phyloP scores from a whole-genome alignment of 2,888 invertebrate species.

The Plagodis dolabraria region DNA sequence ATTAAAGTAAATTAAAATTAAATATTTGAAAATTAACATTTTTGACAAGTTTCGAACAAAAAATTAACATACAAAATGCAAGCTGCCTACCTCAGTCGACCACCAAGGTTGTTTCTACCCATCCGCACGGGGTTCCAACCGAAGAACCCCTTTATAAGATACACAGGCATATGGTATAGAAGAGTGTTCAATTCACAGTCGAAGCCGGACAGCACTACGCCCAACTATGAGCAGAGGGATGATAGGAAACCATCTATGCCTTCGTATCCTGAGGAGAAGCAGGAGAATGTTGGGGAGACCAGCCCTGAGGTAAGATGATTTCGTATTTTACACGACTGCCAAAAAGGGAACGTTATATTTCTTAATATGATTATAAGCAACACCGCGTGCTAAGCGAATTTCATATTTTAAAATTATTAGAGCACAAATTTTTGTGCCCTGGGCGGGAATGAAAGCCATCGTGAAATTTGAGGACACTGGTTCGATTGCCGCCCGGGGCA shows the following conservation, averaged over 20 bases:
- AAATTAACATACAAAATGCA: conserved; percentile 5
- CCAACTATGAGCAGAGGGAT: conserved; percentile 55
- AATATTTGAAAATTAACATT: too few relatives aligned
- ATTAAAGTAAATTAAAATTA: too few relatives aligned
- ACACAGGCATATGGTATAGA: conserved; percentile 15
- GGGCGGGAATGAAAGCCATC: too few relatives aligned
- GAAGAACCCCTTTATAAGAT: conserved; percentile 2
- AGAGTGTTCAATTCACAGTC: conserved; percentile 48
- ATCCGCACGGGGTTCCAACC: not conserved
- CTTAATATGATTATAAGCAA: too few relatives aligned
- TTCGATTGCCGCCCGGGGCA: too few relatives aligned
- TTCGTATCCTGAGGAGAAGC: conserved; percentile 59
- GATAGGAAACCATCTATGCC: conserved; percentile 58
- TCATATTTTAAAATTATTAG: too few relatives aligned
- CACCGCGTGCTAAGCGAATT: too few relatives aligned
- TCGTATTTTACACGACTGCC: not conserved
- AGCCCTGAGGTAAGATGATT: conserved; percentile 61
- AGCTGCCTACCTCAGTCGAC: conserved; percentile 13
- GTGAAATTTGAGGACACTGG: too few relatives aligned
- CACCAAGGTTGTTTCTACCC: conserved; percentile 1
- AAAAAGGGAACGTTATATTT: too few relatives aligned
- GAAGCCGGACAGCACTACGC: conserved; percentile 56
- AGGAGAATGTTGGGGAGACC: conserved; percentile 67
- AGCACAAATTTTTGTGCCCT: too few relatives aligned
- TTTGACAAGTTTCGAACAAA: not conserved